Evolutionary conservation across 2,888 invertebrate species (phyloP).

Genomic region (Lissonota sp.): DNA sequence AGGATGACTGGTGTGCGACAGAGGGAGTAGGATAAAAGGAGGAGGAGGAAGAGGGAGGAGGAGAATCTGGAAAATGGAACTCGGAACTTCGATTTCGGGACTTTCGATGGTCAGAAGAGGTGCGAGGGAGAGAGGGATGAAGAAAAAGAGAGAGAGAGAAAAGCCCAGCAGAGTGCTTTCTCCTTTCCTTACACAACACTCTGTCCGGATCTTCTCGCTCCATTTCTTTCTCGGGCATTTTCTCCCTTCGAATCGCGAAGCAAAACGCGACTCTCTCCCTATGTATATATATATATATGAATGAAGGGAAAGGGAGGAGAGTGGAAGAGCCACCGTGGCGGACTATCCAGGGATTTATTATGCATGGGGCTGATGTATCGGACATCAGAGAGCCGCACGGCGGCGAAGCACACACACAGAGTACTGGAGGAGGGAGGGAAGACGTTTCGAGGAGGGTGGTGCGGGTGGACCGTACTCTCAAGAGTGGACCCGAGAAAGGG

Average conservation of each 20-base stretch:
- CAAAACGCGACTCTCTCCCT: not conserved
- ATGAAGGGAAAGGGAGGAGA: constrained; percentile 14
- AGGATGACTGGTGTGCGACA: constrained; percentile 18
- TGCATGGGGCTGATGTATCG: constrained; percentile 82
- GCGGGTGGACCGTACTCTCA: constrained; percentile 72
- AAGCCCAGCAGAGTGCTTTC: constrained; percentile 13
- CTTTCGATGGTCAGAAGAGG: constrained; percentile 64
- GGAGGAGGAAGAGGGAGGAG: too few relatives aligned
- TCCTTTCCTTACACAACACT: constrained; percentile 20
- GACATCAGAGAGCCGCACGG: constrained; percentile 74
- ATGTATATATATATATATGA: constrained; percentile 3
- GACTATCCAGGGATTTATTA: constrained; percentile 79
- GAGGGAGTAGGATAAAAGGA: constrained; percentile 21
- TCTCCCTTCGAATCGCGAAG: constrained; percentile 33
- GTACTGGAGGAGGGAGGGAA: constrained; percentile 15
- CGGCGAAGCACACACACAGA: constrained; percentile 13
- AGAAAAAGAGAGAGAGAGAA: constrained; percentile 31
- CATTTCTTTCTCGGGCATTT: constrained; percentile 15
- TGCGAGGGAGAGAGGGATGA: constrained; percentile 22
- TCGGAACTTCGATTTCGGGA: constrained; percentile 70
- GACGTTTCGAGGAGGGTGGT: constrained; percentile 8
- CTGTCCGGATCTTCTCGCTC: not conserved
- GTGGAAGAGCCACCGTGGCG: constrained; percentile 30
- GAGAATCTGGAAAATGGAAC: constrained; percentile 56
- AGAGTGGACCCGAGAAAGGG: constrained; percentile 75